These are phyloP conservation scores for Sciurus niger DNA, from an alignment of 2,113 vertebrate species.

Conservation along the genomic window DNA sequence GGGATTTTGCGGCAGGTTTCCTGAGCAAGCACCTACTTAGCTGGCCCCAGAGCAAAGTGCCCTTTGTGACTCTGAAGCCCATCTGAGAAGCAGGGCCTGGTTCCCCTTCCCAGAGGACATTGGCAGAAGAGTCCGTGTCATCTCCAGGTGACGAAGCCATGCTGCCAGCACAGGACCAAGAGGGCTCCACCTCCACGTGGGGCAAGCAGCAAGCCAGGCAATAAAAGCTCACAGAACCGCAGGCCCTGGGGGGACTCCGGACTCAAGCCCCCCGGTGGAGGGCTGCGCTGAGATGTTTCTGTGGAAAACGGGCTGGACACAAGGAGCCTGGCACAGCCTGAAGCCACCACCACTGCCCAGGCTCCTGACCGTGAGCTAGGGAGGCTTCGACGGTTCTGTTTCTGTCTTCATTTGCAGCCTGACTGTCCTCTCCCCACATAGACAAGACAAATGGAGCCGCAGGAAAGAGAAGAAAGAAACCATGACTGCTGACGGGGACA, in stretches of 20 bases:
- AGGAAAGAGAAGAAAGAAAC: background rate
- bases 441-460: background rate
- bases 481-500: rapidly evolving
- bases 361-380: rapidly evolving
- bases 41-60: background rate
- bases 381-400: rapidly evolving
- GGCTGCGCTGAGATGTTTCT: background rate
- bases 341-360: too few relatives aligned
- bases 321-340: background rate
- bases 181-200: background rate
- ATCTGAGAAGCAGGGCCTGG: background rate
- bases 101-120: background rate
- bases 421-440: background rate
- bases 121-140: background rate
- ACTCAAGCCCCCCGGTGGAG: background rate
- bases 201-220: background rate
- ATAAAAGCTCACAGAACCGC: background rate
- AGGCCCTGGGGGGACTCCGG: background rate
- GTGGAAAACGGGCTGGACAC: background rate
- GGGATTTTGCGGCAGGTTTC: background rate
- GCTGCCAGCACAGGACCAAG: background rate
- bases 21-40: background rate
- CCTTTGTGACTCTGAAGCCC: background rate
- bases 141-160: background rate
- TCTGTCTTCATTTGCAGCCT: background rate